phyloP scores from a whole-genome alignment of 2,113 vertebrate species.

The Mirounga angustirostris region DNA sequence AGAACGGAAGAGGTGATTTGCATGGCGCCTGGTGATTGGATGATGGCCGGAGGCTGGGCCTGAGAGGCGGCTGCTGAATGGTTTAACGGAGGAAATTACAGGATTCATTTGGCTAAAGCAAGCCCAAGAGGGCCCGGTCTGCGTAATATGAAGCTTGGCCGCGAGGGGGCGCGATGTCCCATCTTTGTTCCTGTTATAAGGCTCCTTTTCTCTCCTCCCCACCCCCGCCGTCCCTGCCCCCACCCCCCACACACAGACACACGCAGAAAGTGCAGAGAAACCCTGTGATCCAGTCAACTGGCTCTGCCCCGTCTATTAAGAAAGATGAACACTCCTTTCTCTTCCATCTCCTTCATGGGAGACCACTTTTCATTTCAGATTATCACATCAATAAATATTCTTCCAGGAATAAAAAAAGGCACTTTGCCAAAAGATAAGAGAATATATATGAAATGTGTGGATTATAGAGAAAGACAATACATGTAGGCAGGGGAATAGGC shows the following conservation, averaged over 20 bases:
- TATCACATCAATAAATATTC: constrained; percentile 82
- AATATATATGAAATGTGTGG: constrained; percentile 38
- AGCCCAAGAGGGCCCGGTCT: not conserved
- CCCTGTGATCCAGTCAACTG: constrained; percentile 83
- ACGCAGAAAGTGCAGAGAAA: constrained; percentile 74
- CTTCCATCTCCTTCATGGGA: constrained; percentile 82
- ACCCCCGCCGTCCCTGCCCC: not conserved
- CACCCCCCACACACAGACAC: constrained; percentile 24
- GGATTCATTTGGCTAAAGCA: not conserved
- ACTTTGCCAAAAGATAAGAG: constrained; percentile 77
- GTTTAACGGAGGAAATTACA: constrained; percentile 25
- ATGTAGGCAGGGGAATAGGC: constrained; percentile 47
- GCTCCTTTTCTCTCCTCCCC: not conserved
- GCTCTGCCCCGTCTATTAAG: constrained; percentile 84
- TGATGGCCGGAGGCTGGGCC: constrained; percentile 69
- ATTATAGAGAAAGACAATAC: constrained; percentile 66
- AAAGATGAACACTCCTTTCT: constrained; percentile 82
- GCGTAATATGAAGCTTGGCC: constrained; percentile 24
- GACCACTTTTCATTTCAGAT: constrained; percentile 82
- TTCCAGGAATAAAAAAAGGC: constrained; percentile 68
- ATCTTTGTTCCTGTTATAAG: constrained; percentile 73
- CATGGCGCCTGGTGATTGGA: constrained; percentile 81
- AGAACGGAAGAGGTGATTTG: constrained; percentile 71
- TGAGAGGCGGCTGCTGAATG: constrained; percentile 54
- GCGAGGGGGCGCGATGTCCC: constrained; percentile 81